Conservation (phyloP, 64 coral and sea anemone genomes). For the Actinia equina region DNA sequence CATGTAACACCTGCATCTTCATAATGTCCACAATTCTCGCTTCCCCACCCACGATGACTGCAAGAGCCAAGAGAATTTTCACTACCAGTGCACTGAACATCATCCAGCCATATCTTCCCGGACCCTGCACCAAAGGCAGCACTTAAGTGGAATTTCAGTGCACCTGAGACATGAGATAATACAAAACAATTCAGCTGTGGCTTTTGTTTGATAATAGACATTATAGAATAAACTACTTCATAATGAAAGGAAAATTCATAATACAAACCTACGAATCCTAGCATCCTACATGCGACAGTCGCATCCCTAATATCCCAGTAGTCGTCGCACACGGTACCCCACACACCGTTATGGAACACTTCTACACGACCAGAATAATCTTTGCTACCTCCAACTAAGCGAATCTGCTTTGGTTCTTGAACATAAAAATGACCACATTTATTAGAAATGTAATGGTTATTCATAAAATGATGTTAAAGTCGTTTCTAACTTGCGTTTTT, state of each 20-base stretch:
- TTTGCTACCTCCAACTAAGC: not conserved
- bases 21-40: not conserved
- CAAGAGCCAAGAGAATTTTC: slow-evolving; percentile 23
- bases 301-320: not conserved
- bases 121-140: not conserved
- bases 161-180: not conserved
- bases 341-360: slow-evolving; percentile 8
- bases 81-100: slow-evolving; percentile 14
- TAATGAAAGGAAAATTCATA: not conserved
- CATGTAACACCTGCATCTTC: slow-evolving; percentile 32
- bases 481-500: no score
- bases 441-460: no score
- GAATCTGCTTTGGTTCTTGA: not conserved
- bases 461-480: not conserved
- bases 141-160: not conserved
- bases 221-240: not conserved
- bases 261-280: slow-evolving; percentile 36
- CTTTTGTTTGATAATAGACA: no score
- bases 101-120: not conserved
- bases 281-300: slow-evolving; percentile 10
- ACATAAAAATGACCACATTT: not conserved
- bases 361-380: slow-evolving; percentile 31
- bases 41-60: not conserved
- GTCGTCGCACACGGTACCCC: slow-evolving; percentile 25
- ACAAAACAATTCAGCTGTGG: not conserved